Conservation (phyloP, 2,888 invertebrate genomes). For the Campopleginae sp. region DNA sequence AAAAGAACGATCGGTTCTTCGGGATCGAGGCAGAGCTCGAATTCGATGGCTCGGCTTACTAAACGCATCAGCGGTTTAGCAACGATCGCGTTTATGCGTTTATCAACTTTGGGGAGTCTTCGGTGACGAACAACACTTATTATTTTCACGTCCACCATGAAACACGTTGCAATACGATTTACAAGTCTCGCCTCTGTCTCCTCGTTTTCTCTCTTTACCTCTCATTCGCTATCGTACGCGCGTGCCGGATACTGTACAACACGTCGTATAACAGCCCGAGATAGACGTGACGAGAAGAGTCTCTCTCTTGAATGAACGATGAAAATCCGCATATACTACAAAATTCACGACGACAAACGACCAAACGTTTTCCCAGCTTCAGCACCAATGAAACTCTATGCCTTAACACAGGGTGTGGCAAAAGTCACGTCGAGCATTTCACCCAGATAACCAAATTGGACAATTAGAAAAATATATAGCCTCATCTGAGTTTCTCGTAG, state of each 20-base stretch:
- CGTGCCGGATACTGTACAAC: slow-evolving; percentile 56
- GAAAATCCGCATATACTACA: slow-evolving; percentile 52
- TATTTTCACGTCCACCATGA: slow-evolving; percentile 32
- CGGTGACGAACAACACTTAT: slow-evolving; percentile 54
- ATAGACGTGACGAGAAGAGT: slow-evolving; percentile 57
- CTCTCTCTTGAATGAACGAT: slow-evolving; percentile 59
- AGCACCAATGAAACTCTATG: slow-evolving; percentile 40
- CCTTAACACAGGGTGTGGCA: background rate
- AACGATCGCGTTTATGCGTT: background rate
- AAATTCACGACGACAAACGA: slow-evolving; percentile 51
- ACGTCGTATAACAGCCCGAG: slow-evolving; percentile 50
- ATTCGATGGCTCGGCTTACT: too few relatives aligned
- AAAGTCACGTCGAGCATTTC: background rate
- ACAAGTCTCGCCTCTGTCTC: slow-evolving; percentile 44
- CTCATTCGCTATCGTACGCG: slow-evolving; percentile 30
- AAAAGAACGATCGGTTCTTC: too few relatives aligned
- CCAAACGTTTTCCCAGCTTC: slow-evolving; percentile 54
- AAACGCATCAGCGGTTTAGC: background rate
- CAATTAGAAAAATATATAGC: background rate
- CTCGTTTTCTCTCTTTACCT: slow-evolving; percentile 30
- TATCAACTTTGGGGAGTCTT: slow-evolving; percentile 31
- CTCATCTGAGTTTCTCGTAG: background rate
- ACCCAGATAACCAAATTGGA: background rate
- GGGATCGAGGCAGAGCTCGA: too few relatives aligned
- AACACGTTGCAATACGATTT: slow-evolving; percentile 55